Conservation (phyloP, 2,113 vertebrate species). For the Pithys albifrons region DNA sequence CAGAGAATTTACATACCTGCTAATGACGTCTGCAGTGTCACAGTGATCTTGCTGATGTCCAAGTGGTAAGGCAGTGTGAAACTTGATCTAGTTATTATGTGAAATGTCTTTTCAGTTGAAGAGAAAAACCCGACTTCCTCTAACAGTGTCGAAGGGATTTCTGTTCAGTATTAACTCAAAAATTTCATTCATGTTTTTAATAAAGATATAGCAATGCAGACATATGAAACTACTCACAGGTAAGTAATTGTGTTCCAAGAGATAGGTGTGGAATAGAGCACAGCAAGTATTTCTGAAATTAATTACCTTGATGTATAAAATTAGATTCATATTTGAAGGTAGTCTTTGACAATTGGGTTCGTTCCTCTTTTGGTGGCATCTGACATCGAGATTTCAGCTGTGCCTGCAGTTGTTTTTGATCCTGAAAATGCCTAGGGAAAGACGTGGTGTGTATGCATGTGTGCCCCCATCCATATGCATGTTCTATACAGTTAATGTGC, state of each 20-base stretch:
- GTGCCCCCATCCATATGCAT: neutral
- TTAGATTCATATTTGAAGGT: neutral
- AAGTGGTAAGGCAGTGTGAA: neutral
- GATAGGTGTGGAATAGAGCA: neutral
- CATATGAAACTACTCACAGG: neutral
- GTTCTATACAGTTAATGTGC: neutral
- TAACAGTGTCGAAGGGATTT: neutral
- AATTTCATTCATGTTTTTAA: neutral
- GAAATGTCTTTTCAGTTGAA: neutral
- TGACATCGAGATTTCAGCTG: neutral
- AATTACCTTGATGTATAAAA: neutral
- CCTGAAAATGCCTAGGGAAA: neutral
- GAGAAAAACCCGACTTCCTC: neutral
- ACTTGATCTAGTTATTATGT: neutral
- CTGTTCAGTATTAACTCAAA: neutral
- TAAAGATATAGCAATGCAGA: neutral
- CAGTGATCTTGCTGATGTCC: neutral
- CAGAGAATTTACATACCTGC: slow-evolving; percentile 36
- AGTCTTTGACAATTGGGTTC: neutral
- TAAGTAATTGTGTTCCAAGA: neutral
- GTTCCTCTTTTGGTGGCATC: neutral
- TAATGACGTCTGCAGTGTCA: neutral
- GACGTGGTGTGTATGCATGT: fast-evolving
- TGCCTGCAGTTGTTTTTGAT: neutral
- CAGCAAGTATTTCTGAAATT: neutral